Evolutionary conservation across 2,888 invertebrate genomes (phyloP).

Genomic region (Drosophila kanekoi): DNA sequence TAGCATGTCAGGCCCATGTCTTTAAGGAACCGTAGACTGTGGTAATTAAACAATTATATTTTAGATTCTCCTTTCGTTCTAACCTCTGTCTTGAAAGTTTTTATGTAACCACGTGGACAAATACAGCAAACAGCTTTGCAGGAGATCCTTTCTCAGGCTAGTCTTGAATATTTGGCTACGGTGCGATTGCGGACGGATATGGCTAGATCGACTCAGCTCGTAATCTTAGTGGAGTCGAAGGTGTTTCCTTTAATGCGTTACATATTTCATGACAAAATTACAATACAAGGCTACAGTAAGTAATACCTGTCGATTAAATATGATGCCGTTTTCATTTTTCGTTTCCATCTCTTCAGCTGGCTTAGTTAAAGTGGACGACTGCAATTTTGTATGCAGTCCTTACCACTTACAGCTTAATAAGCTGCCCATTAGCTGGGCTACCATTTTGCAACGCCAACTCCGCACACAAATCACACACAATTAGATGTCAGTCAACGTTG

Average conservation of each 20-base stretch:
- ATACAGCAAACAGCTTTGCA: too few relatives aligned
- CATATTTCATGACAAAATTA: too few relatives aligned
- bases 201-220: too few relatives aligned
- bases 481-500: constrained; percentile 66
- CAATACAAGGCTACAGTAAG: too few relatives aligned
- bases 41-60: constrained; percentile 19
- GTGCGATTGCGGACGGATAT: too few relatives aligned
- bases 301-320: too few relatives aligned
- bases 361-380: constrained; percentile 48
- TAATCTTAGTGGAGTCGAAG: too few relatives aligned
- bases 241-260: too few relatives aligned
- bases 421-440: constrained; percentile 46
- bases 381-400: constrained; percentile 48
- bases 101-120: too few relatives aligned
- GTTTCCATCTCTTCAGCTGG: neutral
- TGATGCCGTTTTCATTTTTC: too few relatives aligned
- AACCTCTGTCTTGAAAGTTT: neutral
- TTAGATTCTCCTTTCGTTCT: neutral
- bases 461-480: constrained; percentile 51
- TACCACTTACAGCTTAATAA: constrained; percentile 42
- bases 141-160: too few relatives aligned
- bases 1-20: neutral
- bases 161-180: too few relatives aligned
- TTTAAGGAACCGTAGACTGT: constrained; percentile 3
- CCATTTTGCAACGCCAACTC: constrained; percentile 32